Conservation (phyloP, 2,113 vertebrate species). For the Hyla sarda region DNA sequence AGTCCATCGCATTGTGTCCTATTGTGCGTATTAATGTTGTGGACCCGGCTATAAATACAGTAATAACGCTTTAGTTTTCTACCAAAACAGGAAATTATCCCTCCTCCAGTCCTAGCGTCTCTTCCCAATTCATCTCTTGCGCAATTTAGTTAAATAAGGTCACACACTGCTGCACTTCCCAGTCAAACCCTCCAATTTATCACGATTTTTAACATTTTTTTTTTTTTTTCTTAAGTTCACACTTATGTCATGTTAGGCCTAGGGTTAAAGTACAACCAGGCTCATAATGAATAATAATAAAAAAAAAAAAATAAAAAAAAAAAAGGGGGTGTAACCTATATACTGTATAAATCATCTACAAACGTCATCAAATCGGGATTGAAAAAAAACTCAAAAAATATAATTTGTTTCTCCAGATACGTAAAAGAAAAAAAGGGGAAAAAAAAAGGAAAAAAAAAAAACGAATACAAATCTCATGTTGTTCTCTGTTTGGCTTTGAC, state of each 20-base stretch:
- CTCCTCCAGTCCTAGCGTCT: conserved; percentile 38
- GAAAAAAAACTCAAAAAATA: neutral
- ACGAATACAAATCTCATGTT: conserved; percentile 69
- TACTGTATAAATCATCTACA: neutral
- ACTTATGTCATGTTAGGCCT: conserved; percentile 59
- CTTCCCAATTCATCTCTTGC: conserved; percentile 30
- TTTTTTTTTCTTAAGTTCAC: conserved; percentile 39
- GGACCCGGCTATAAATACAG: conserved; percentile 55
- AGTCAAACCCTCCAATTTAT: conserved; percentile 51
- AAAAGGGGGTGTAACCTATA: neutral
- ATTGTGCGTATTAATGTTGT: conserved; percentile 54
- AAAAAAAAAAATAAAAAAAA: neutral
- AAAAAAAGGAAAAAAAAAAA: neutral
- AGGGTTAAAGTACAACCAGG: conserved; percentile 65
- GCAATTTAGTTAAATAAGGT: conserved; percentile 47
- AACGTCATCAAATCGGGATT: neutral
- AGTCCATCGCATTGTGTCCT: conserved; percentile 52
- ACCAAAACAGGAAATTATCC: conserved; percentile 51
- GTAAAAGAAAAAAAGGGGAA: conserved; percentile 46
- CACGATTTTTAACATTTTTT: conserved; percentile 16
- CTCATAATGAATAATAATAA: conserved; percentile 26
- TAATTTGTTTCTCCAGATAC: conserved; percentile 46
- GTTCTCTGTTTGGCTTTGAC: conserved; percentile 80
- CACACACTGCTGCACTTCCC: neutral
- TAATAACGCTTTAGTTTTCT: conserved; percentile 43